Conservation (phyloP, 2,888 invertebrate species). For the Chrysolina oricalcia region DNA sequence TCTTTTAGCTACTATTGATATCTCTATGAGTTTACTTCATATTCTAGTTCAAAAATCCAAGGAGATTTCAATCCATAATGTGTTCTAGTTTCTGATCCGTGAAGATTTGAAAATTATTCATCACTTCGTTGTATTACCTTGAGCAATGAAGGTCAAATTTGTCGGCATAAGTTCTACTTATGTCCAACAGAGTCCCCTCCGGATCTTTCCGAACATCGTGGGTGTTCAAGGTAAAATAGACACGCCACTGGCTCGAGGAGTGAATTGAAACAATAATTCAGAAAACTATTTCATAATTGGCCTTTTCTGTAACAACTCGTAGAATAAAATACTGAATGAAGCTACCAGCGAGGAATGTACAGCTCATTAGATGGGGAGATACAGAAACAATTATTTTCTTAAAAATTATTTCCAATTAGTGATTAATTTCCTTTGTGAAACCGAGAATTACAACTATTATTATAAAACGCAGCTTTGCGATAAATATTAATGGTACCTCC, state of each 20-base stretch:
- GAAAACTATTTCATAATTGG: neutral
- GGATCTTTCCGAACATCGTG: neutral
- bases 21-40: too few relatives aligned
- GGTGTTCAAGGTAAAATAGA: neutral
- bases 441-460: conserved; percentile 40
- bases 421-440: conserved; percentile 43
- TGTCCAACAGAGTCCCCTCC: too few relatives aligned
- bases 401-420: conserved; percentile 38
- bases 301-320: neutral
- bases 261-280: neutral
- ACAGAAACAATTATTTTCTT: conserved; percentile 44
- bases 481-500: conserved; percentile 44
- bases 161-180: neutral
- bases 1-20: too few relatives aligned
- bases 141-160: neutral
- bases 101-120: too few relatives aligned
- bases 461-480: conserved; percentile 35
- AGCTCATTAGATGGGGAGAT: conserved; percentile 35
- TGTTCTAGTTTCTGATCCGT: too few relatives aligned
- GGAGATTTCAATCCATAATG: too few relatives aligned
- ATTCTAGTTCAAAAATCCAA: too few relatives aligned
- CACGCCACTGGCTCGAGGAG: neutral
- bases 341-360: neutral
- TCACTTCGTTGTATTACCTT: too few relatives aligned
- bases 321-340: conserved; percentile 11